Evolutionary conservation across 2,113 vertebrate species (phyloP), one percentile per base, ranked within the genome.

Genomic region (Rhinogobius similis): DNA sequence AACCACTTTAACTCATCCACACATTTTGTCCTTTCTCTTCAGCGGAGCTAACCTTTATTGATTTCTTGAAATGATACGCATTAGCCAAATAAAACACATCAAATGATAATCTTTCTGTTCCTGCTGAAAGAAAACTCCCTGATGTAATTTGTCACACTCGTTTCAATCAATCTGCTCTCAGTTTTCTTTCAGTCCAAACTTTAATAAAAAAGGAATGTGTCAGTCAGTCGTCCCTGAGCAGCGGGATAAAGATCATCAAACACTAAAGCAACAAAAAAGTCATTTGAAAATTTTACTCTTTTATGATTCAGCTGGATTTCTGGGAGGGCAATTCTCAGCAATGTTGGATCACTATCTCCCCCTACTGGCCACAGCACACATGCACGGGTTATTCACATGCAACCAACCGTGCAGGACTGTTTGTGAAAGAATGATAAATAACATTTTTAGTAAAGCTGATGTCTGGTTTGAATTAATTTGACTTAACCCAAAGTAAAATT

Each of bases 331-430:
- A 14, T 24, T 53, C 10, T 23, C 10, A 29, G 24, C 26, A 38
- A n/a, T 18, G 67, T 78, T 46, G 20, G 66, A 73, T 73, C 83
- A 86, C 80, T 62, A 87, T 73, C 87, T 83, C 86, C 86, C 86
- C 84, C 87, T 88, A 61, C 70, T 88, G 86, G 87, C 78, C 14
- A 72, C 43, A 41, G 0, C 18, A 10, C 5, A 11, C 13, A 18
- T 70, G 20, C 5, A 53, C 73, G 12, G 14, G 29, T 41, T 3
- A 12, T 44, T 81, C 66, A 53, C 50, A 59, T 62, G 73, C 18
- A 72, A 65, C 75, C 78, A 68, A 72, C 79, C 83, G 14, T 16
- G 39, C 68, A 81, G 66, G 82, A 46, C 70, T 4, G 1, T 41
- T 13, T 23, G 9, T 21, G 8, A n/a, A 32, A 50, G 58, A 26